Conservation (phyloP, 2,888 invertebrate species). For the Amphipyra berbera region DNA sequence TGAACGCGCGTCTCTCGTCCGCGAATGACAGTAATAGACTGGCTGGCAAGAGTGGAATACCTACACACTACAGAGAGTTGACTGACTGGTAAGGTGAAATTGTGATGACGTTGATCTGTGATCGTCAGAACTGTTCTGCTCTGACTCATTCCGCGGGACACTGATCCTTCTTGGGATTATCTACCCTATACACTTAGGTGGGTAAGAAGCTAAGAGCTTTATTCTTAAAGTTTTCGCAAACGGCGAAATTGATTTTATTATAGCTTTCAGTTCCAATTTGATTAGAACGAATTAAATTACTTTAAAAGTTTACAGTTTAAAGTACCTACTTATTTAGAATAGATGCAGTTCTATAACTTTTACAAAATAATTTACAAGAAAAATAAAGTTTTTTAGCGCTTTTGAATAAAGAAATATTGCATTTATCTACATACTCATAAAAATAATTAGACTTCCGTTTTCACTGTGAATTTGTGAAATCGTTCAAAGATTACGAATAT, state of each 20-base stretch:
- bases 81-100: conserved; percentile 62
- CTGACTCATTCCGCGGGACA: conserved; percentile 43
- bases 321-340: too few species aligned
- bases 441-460: conserved; percentile 51
- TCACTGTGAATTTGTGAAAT: conserved; percentile 42
- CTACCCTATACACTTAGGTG: background rate
- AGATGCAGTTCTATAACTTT: too few species aligned
- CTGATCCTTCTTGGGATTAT: conserved; percentile 19
- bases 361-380: too few species aligned
- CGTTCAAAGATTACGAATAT: conserved; percentile 55
- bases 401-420: conserved; percentile 16
- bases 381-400: too few species aligned
- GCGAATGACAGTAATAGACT: conserved; percentile 72
- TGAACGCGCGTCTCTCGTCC: conserved; percentile 66
- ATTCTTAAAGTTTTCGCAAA: background rate
- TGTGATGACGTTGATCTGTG: conserved; percentile 60
- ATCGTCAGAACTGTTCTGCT: conserved; percentile 45
- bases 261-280: background rate
- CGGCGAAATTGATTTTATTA: background rate
- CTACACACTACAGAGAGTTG: conserved; percentile 49
- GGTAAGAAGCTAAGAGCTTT: background rate
- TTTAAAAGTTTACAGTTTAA: background rate
- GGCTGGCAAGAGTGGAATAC: conserved; percentile 50
- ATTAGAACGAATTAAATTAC: background rate
- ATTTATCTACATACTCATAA: background rate